A percentile compares a stretch with the other conserved stretches of the same genome.
Conservation (phyloP, 2,113 vertebrate species). For the Ornithorhynchus anatinus region DNA sequence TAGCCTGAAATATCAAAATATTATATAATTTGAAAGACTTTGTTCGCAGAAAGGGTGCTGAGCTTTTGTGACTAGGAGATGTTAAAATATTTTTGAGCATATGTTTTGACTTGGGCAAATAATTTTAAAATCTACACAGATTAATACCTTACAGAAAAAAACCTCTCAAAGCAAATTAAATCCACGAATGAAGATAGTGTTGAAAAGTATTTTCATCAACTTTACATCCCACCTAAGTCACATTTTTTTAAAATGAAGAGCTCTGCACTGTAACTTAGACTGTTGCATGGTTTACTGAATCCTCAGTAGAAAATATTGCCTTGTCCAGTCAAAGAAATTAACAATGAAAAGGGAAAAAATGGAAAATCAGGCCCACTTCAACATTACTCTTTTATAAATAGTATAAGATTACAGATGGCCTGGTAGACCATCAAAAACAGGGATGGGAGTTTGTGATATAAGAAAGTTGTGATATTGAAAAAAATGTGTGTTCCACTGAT, state of each 20-base stretch:
- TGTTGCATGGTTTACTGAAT: background rate
- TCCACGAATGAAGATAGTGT: background rate
- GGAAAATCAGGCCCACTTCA: background rate
- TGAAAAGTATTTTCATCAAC: background rate
- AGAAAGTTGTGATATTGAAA: too few relatives aligned
- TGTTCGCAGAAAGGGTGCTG: background rate
- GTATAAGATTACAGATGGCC: background rate
- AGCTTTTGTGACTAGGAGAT: conserved; percentile 1
- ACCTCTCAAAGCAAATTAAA: conserved; percentile 1
- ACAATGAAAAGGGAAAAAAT: background rate
- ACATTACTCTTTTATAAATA: conserved; percentile 10
- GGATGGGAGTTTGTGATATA: too few relatives aligned
- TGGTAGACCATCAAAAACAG: background rate
- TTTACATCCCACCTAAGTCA: background rate
- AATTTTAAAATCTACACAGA: conserved; percentile 13
- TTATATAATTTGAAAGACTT: background rate
- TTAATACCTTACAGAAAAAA: conserved; percentile 14
- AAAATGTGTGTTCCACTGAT: too few relatives aligned
- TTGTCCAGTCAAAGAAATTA: background rate
- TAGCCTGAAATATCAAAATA: too few relatives aligned
- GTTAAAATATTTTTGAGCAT: conserved; percentile 11
- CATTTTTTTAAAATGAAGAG: background rate
- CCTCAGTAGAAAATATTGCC: background rate
- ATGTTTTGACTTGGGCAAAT: conserved; percentile 9
- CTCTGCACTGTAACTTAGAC: background rate